Evolutionary conservation across 2,797 vertebrate genomes (phyloP).

Genomic region (Myotis daubentonii): DNA sequence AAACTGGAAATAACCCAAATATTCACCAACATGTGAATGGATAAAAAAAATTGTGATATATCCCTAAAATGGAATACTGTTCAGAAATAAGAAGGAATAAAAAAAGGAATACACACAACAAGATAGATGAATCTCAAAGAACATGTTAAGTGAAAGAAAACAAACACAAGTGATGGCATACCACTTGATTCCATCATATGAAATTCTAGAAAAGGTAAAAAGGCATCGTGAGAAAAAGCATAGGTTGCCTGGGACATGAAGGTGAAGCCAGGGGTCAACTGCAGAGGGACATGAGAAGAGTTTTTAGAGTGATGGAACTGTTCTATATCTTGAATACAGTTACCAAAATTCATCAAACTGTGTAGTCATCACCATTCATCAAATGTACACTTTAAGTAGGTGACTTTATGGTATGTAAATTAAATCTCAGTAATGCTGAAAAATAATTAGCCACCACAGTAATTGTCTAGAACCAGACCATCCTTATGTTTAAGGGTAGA

Average conservation of each 20-base stretch:
- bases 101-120: not conserved
- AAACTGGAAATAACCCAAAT: not conserved
- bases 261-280: not conserved
- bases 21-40: not conserved
- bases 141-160: not conserved
- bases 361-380: not conserved
- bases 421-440: not conserved
- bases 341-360: not conserved
- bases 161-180: not conserved
- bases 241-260: not conserved
- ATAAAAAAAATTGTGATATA: not conserved
- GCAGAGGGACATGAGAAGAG: not conserved
- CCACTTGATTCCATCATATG: not conserved
- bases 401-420: not conserved
- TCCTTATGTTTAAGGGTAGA: not conserved
- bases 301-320: not conserved
- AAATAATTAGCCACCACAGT: not conserved
- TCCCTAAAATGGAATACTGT: not conserved
- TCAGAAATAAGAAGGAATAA: not conserved
- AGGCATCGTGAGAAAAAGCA: not conserved
- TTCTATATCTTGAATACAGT: not conserved
- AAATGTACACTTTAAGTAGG: not conserved
- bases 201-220: constrained; percentile 7
- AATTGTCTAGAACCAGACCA: not conserved
- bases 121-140: not conserved